Percentiles rank a stretch among this genome's conserved stretches.
Conservation (phyloP, 2,113 vertebrate genomes). For the Eonycteris spelaea region DNA sequence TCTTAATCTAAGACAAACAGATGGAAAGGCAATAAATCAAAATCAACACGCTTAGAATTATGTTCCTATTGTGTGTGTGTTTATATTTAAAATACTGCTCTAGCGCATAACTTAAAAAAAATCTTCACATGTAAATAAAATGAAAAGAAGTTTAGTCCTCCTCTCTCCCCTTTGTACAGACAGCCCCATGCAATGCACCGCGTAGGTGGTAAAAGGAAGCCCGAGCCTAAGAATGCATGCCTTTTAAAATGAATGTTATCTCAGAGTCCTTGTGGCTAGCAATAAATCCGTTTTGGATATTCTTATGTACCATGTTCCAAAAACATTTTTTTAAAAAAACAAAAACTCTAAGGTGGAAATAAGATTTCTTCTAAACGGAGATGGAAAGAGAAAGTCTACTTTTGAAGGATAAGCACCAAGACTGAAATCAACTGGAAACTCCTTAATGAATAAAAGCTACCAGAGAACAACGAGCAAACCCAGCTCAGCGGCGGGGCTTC, state of each 20-base stretch:
- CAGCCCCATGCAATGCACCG: neutral
- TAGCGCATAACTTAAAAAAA: neutral
- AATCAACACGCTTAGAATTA: neutral
- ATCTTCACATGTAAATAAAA: neutral
- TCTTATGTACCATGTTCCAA: neutral
- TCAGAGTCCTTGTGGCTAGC: neutral
- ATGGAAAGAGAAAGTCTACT: neutral
- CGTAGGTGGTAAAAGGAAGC: neutral
- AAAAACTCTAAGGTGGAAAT: neutral
- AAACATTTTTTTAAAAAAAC: neutral
- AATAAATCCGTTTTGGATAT: neutral
- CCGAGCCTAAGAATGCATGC: neutral
- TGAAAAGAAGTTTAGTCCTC: neutral
- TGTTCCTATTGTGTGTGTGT: neutral
- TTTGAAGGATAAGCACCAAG: neutral
- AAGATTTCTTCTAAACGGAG: neutral
- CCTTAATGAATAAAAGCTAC: neutral
- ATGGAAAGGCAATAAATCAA: slow-evolving; percentile 2
- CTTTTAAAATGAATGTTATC: neutral
- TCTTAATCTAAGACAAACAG: slow-evolving; percentile 41
- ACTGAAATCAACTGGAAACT: neutral
- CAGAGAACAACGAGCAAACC: neutral
- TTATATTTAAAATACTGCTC: neutral
- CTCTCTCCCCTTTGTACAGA: neutral
- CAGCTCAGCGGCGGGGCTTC: neutral